Evolutionary conservation across 2,888 invertebrate species (phyloP).

Genomic region (Caenorhabditis zanzibari): DNA sequence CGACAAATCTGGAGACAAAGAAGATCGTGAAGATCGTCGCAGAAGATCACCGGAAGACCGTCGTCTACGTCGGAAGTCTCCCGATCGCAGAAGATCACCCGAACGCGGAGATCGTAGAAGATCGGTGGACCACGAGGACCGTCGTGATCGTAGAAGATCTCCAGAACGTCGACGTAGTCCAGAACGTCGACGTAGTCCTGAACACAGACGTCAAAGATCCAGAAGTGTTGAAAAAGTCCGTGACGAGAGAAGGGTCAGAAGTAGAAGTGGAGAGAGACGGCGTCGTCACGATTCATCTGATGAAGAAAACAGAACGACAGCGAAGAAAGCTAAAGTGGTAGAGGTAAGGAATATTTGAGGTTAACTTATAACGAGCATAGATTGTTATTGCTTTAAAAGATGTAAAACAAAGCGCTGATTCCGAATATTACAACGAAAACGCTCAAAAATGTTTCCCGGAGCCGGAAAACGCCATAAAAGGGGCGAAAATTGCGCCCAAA

Average conservation of each 20-base stretch:
- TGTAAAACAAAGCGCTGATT: too few relatives aligned
- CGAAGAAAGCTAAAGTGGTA: conserved; percentile 28
- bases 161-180: conserved; percentile 15
- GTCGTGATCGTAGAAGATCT: conserved; percentile 13
- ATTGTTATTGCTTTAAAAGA: too few relatives aligned
- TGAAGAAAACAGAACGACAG: conserved; percentile 7
- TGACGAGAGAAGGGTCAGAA: conserved; percentile 14
- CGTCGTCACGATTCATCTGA: conserved; percentile 46
- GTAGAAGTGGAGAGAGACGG: conserved; percentile 31
- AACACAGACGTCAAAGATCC: conserved; percentile 34
- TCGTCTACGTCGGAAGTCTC: conserved; percentile 7
- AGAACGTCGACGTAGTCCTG: background rate
- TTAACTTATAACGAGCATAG: background rate
- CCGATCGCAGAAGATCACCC: conserved; percentile 4
- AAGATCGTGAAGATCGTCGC: conserved; percentile 12
- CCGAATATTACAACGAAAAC: too few relatives aligned
- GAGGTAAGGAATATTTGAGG: too few relatives aligned
- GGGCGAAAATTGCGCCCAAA: too few relatives aligned
- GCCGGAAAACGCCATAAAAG: too few relatives aligned
- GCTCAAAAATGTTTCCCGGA: too few relatives aligned
- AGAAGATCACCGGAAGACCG: conserved; percentile 23
- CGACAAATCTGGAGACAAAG: background rate
- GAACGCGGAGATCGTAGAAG: conserved; percentile 15
- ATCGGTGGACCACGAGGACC: background rate
- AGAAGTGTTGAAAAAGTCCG: conserved; percentile 23